Evolutionary conservation across 1,140 invertebrate species (phyloP).

Genomic region (Magallana ariakensis): DNA sequence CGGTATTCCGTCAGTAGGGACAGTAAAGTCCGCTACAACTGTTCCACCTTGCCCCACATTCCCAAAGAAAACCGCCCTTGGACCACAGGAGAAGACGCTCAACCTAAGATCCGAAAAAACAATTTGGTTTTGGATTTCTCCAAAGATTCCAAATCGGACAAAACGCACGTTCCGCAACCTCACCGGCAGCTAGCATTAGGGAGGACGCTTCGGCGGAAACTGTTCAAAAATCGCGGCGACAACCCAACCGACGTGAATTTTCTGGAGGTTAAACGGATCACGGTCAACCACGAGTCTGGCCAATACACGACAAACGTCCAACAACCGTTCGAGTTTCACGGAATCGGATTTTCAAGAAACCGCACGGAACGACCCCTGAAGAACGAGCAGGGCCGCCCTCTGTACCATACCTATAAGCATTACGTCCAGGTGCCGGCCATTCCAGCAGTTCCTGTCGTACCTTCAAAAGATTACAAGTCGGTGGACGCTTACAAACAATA

Average conservation of each 20-base stretch:
- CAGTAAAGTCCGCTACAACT: constrained; percentile 46
- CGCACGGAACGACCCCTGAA: constrained; percentile 53
- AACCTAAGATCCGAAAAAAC: constrained; percentile 35
- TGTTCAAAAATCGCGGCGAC: not conserved
- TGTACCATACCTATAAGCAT: not conserved
- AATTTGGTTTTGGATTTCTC: constrained; percentile 39
- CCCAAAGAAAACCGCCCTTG: constrained; percentile 24
- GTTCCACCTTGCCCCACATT: constrained; percentile 48
- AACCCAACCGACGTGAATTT: not conserved
- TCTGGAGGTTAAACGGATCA: constrained; percentile 45
- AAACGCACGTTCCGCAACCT: constrained; percentile 40
- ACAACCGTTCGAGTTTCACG: constrained; percentile 42
- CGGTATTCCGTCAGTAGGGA: constrained; percentile 45
- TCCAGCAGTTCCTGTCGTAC: not conserved
- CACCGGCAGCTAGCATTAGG: not conserved
- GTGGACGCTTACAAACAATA: constrained; percentile 57
- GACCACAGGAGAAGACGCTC: constrained; percentile 33
- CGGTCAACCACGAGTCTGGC: constrained; percentile 17
- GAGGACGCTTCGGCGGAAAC: constrained; percentile 7
- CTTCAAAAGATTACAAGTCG: constrained; percentile 52
- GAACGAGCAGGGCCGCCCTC: constrained; percentile 32
- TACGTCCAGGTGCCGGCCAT: constrained; percentile 29
- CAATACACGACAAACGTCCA: constrained; percentile 46
- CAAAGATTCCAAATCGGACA: not conserved
- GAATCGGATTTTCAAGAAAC: not conserved